Conservation (phyloP, 2,113 vertebrate species). For the Eptesicus fuscus region DNA sequence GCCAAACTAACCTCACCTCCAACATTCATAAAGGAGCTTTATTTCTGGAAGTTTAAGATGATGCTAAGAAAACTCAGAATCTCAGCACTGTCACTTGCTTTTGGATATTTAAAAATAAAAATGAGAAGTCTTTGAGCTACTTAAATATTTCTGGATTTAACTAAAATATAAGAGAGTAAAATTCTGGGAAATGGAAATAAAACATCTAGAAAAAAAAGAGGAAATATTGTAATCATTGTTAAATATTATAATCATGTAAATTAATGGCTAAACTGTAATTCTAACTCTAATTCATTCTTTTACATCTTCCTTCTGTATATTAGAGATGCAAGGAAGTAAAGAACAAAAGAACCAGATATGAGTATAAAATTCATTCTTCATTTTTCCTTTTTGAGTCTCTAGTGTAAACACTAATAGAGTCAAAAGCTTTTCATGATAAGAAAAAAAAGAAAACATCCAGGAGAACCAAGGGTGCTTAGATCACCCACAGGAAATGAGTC, state of each 20-base stretch:
- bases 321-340: not conserved
- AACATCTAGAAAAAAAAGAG: not conserved
- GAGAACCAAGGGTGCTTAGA: not conserved
- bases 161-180: not conserved
- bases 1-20: not conserved
- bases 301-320: not conserved
- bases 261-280: not conserved
- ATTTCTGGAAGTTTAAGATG: not conserved
- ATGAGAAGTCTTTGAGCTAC: not conserved
- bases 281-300: not conserved
- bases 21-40: not conserved
- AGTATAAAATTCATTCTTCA: not conserved
- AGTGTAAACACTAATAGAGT: not conserved
- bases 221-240: not conserved
- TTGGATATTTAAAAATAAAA: constrained; percentile 17
- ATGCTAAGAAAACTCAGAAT: not conserved
- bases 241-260: not conserved
- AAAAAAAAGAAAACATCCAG: not conserved
- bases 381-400: not conserved
- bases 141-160: not conserved
- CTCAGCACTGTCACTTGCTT: not conserved
- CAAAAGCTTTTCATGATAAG: not conserved
- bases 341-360: not conserved
- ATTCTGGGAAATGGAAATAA: not conserved
- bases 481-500: not conserved